Evolutionary conservation across 1,140 invertebrate genomes (phyloP), one percentile per base, ranked within the genome.

Genomic region (Lordiphosa stackelbergi): DNA sequence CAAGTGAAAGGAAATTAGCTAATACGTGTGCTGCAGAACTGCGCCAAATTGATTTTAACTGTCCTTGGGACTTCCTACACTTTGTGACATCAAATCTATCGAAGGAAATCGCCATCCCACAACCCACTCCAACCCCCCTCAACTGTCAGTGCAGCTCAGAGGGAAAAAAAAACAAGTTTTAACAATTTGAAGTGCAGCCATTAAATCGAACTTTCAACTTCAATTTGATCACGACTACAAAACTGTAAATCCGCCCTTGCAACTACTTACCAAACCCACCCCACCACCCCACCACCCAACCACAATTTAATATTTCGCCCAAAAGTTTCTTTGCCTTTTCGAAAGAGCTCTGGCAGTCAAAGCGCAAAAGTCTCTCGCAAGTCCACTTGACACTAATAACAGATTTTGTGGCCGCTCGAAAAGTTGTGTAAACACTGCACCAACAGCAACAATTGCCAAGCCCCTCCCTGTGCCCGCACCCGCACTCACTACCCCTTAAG

Each of bases 331-430:
- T 10, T 24, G 22, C 22, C 52, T 70, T 70, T 19, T 47, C n/a
- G 35, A 31, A 64, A 64, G 38, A 45, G 43, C n/a, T 35, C n/a
- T 35, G n/a, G 10, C 8, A 35, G 13, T 16, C 41, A 40, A 13
- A 10, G 37, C n/a, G 48, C 55, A 62, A 79, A 74, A 78, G 69
- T 78, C 60, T 65, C 69, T 69, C 56, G 34, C 69, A 78, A 78
- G 74, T 69, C 74, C 73, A 79, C 73, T 78, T 79, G 73, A 78
- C 69, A 78, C 73, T 78, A 78, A 78, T 78, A 78, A 78, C 73
- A 78, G 73, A 78, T 78, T 77, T 78, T 78, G 69, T 66, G 73
- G 73, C 61, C 66, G 69, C 73, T 63, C 64, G 54, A 69, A 74
- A 78, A 78, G 69, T 78, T 78, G 69, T 78, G 69, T 78, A 79